Evolutionary conservation across 2,797 vertebrate species (phyloP).

Genomic region (Stomatorhinus walkeri): DNA sequence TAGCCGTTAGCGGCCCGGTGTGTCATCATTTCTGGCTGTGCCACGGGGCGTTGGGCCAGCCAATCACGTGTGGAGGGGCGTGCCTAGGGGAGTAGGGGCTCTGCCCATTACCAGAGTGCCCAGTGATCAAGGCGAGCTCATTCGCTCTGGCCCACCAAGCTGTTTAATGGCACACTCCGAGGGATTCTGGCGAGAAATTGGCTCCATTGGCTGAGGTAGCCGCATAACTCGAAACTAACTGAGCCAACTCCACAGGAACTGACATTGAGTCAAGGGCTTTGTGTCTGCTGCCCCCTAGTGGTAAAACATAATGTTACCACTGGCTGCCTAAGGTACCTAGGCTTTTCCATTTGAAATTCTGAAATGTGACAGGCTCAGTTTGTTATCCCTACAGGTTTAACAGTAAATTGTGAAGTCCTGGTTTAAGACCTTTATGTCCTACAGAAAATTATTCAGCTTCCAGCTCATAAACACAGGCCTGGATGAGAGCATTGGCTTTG

Average conservation of each 20-base stretch:
- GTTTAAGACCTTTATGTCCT: neutral
- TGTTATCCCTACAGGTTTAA: neutral
- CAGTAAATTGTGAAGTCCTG: neutral
- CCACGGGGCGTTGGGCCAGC: neutral
- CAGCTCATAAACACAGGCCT: neutral
- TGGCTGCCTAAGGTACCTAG: neutral
- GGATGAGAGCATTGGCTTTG: neutral
- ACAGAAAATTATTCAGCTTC: neutral
- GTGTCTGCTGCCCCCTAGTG: slow-evolving; percentile 20
- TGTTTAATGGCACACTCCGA: slow-evolving; percentile 12
- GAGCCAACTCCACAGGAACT: neutral
- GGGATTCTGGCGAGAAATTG: neutral
- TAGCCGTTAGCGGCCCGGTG: neutral
- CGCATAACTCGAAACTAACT: neutral
- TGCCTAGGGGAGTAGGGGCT: neutral
- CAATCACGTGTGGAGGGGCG: neutral
- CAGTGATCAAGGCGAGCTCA: neutral
- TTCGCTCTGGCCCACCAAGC: slow-evolving; percentile 19
- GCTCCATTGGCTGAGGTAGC: neutral
- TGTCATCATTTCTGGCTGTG: neutral
- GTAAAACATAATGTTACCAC: neutral
- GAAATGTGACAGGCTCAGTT: neutral
- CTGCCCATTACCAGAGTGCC: neutral
- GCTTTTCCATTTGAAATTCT: neutral
- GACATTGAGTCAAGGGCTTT: neutral